Percentiles rank a stretch among this genome's conserved stretches.
phyloP scores from a whole-genome alignment of 2,888 invertebrate genomes.

The Azorinus chamasolen region DNA sequence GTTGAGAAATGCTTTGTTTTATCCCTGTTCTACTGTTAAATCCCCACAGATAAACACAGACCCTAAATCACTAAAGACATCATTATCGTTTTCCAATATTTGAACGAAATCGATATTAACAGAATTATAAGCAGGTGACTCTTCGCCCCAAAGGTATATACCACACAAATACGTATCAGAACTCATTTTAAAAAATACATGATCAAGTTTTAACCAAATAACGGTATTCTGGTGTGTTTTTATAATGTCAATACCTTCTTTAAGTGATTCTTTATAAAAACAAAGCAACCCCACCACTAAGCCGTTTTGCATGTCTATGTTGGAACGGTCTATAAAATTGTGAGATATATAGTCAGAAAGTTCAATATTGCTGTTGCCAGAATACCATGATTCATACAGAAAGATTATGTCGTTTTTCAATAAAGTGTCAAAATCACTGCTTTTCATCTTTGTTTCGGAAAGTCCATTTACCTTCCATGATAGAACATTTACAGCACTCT shows the following conservation, averaged over 20 bases:
- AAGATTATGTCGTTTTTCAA: constrained; percentile 1
- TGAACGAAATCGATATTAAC: constrained; percentile 30
- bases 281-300: constrained; percentile 36
- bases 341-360: constrained; percentile 1
- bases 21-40: neutral
- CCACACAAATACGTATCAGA: constrained; percentile 40
- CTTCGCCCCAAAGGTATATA: constrained; percentile 42
- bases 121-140: constrained; percentile 35
- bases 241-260: constrained; percentile 31
- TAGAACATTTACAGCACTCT: neutral
- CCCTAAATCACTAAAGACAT: constrained; percentile 4
- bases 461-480: constrained; percentile 6
- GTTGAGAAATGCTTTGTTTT: no score
- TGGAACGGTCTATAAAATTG: constrained; percentile 31
- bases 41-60: neutral
- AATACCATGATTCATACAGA: constrained; percentile 1
- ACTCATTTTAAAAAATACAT: constrained; percentile 26
- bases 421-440: neutral
- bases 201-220: constrained; percentile 43
- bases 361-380: neutral
- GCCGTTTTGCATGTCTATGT: constrained; percentile 26
- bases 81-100: constrained; percentile 32
- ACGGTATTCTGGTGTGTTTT: constrained; percentile 31
- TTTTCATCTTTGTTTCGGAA: neutral
- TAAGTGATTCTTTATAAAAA: constrained; percentile 24